Conservation (phyloP, 2,113 vertebrate genomes). For the Paracanthobrama guichenoti region DNA sequence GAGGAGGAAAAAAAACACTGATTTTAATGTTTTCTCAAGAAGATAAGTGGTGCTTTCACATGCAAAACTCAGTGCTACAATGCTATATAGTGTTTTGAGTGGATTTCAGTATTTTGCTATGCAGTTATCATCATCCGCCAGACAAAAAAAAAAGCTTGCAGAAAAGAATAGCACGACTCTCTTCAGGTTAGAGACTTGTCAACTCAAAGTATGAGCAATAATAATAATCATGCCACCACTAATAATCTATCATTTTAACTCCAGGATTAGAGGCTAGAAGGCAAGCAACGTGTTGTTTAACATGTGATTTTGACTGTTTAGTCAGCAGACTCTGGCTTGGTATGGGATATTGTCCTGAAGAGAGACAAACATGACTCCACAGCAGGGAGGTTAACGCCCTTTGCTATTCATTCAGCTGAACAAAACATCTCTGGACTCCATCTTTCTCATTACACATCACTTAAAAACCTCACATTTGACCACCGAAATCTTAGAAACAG, state of each 20-base stretch:
- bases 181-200: not conserved
- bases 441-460: not conserved
- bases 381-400: not conserved
- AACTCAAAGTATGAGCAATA: not conserved
- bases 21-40: not conserved
- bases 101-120: not conserved
- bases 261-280: not conserved
- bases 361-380: not conserved
- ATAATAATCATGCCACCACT: not conserved
- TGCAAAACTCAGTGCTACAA: not conserved
- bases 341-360: conserved; percentile 1
- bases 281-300: not conserved
- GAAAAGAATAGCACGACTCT: not conserved
- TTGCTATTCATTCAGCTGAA: not conserved
- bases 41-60: not conserved
- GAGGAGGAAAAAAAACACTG: not conserved
- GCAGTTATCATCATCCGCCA: not conserved
- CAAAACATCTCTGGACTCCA: not conserved
- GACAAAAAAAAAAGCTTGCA: not conserved
- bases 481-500: not conserved
- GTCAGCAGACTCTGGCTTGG: not conserved
- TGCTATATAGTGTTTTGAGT: too few relatives aligned
- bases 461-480: not conserved
- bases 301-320: not conserved
- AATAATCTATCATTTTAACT: not conserved